Conservation (phyloP, 2,888 invertebrate genomes). For the Calephelis perditalis region DNA sequence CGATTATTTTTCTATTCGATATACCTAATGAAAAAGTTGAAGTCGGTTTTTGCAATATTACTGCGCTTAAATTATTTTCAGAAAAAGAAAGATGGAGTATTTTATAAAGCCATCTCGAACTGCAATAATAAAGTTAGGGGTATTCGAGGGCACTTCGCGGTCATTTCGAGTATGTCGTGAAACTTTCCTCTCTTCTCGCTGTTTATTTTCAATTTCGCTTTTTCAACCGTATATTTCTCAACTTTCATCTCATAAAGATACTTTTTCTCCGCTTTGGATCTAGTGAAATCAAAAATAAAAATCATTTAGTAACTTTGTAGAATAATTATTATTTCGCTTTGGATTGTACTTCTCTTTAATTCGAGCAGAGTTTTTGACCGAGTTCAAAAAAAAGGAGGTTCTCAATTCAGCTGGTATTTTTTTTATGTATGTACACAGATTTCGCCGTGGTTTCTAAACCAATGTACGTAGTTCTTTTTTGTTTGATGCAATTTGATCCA, state of each 20-base stretch:
- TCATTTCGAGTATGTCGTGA: constrained; percentile 46
- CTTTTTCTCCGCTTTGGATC: constrained; percentile 14
- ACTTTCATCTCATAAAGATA: constrained; percentile 14
- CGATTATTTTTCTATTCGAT: too few relatives aligned
- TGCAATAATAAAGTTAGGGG: constrained; percentile 51
- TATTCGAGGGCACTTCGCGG: constrained; percentile 43
- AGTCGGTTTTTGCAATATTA: too few relatives aligned
- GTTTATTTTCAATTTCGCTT: constrained; percentile 39
- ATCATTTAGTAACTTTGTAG: constrained; percentile 5
- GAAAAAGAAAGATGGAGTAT: constrained; percentile 2
- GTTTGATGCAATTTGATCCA: too few relatives aligned
- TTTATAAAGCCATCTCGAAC: constrained; percentile 27
- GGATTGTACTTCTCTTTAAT: too few relatives aligned
- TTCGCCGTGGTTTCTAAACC: too few relatives aligned
- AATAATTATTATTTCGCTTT: not conserved
- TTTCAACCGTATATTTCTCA: constrained; percentile 27
- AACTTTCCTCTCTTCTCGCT: constrained; percentile 32
- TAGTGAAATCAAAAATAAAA: constrained; percentile 9
- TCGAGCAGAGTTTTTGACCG: too few relatives aligned
- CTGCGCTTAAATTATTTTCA: not conserved
- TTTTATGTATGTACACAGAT: too few relatives aligned
- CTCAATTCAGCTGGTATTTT: too few relatives aligned
- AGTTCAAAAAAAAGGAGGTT: too few relatives aligned
- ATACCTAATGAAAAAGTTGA: too few relatives aligned
- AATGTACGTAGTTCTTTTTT: too few relatives aligned